Percentiles rank a stretch among this genome's conserved stretches.
Conservation (phyloP, 2,113 vertebrate genomes). For the Opisthocomus hoazin region DNA sequence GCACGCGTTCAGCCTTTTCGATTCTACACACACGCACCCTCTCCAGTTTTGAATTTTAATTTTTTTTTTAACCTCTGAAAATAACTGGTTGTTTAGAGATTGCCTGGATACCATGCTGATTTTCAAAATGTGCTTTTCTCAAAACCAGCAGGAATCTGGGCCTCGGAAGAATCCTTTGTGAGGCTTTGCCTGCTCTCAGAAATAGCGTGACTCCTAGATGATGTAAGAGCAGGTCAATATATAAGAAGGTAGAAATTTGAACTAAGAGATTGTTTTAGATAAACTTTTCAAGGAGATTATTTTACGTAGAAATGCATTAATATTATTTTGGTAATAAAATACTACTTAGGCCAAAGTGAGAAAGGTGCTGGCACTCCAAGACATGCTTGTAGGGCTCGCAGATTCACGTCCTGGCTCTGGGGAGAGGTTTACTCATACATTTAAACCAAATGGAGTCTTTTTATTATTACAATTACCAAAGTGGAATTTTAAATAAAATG, state of each 20-base stretch:
- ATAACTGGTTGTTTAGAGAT: constrained; percentile 38
- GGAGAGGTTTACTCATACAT: neutral
- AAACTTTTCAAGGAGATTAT: neutral
- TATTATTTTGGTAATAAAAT: neutral
- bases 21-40: neutral
- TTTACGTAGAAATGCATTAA: neutral
- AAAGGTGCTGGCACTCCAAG: neutral
- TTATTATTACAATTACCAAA: neutral
- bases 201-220: constrained; percentile 17
- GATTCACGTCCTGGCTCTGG: neutral
- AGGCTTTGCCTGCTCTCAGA: neutral
- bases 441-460: neutral
- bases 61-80: neutral
- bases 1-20: rapidly evolving
- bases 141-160: constrained; percentile 20
- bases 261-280: neutral
- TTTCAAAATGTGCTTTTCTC: constrained; percentile 54
- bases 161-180: constrained; percentile 5
- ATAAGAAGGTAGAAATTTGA: neutral
- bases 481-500: neutral
- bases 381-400: neutral
- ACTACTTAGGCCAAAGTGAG: neutral
- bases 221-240: neutral
- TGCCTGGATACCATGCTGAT: constrained; percentile 16
- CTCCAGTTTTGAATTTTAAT: neutral